phyloP scores from a whole-genome alignment of 2,797 vertebrate species.

The Eulemur coronatus region DNA sequence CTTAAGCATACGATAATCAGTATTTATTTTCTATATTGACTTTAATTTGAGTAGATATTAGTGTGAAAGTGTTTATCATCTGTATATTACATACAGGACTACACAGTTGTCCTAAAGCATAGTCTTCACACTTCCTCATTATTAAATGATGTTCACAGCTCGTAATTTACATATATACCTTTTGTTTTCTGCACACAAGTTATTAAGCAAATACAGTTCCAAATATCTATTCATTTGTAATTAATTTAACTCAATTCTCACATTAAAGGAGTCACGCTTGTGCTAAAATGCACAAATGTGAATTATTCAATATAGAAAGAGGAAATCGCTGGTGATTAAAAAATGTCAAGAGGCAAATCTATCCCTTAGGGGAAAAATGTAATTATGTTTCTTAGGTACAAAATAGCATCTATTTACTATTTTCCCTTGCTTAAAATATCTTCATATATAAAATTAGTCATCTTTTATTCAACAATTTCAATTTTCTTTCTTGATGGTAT shows the following conservation, averaged over 20 bases:
- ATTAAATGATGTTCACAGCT: not conserved
- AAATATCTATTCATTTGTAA: not conserved
- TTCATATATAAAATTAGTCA: not conserved
- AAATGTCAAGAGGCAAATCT: not conserved
- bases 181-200: not conserved
- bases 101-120: not conserved
- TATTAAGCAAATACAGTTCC: not conserved
- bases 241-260: not conserved
- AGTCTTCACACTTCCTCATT: not conserved
- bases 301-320: not conserved
- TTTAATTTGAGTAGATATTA: not conserved
- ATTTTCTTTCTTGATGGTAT: constrained; percentile 23
- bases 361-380: not conserved
- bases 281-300: not conserved
- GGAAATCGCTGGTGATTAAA: not conserved
- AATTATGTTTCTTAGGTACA: not conserved
- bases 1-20: not conserved
- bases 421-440: constrained; percentile 22
- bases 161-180: not conserved
- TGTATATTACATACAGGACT: accelerated
- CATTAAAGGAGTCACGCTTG: not conserved
- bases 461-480: constrained; percentile 3
- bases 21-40: not conserved
- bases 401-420: not conserved
- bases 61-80: not conserved